phyloP scores from a whole-genome alignment of 2,797 vertebrate genomes.

The Cryptoprocta ferox region DNA sequence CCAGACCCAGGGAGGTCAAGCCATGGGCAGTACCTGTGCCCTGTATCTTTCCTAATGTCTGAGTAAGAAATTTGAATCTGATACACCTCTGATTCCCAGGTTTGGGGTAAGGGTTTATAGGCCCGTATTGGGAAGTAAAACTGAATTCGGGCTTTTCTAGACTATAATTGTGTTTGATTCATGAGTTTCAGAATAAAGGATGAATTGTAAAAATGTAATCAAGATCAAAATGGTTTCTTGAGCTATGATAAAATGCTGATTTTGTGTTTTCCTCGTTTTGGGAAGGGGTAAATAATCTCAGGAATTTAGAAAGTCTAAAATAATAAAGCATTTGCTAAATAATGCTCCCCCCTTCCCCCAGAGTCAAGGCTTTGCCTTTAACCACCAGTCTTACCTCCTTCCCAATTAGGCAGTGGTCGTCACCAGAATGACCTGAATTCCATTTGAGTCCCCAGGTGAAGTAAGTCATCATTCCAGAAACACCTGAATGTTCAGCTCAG shows the following conservation, averaged over 20 bases:
- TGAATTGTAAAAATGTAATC: background rate
- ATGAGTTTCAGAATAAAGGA: background rate
- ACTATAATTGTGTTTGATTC: background rate
- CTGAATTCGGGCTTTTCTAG: background rate
- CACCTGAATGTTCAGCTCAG: rapidly evolving
- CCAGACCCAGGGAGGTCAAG: rapidly evolving
- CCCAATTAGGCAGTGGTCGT: rapidly evolving
- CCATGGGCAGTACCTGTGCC: rapidly evolving
- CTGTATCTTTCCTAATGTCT: background rate
- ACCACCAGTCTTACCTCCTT: background rate
- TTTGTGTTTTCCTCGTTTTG: background rate
- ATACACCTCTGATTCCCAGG: background rate
- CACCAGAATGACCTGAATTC: background rate
- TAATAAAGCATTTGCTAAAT: background rate
- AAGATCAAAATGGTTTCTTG: background rate
- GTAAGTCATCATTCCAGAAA: background rate
- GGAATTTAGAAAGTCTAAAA: background rate
- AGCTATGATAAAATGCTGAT: background rate
- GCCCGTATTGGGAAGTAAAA: background rate
- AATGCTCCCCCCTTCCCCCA: too few relatives aligned
- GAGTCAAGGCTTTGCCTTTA: background rate
- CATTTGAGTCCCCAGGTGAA: background rate
- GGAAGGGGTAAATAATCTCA: background rate
- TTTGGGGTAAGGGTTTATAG: background rate
- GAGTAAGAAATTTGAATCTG: too few relatives aligned